Conservation (phyloP, 2,888 invertebrate species). For the Ormia ochracea region DNA sequence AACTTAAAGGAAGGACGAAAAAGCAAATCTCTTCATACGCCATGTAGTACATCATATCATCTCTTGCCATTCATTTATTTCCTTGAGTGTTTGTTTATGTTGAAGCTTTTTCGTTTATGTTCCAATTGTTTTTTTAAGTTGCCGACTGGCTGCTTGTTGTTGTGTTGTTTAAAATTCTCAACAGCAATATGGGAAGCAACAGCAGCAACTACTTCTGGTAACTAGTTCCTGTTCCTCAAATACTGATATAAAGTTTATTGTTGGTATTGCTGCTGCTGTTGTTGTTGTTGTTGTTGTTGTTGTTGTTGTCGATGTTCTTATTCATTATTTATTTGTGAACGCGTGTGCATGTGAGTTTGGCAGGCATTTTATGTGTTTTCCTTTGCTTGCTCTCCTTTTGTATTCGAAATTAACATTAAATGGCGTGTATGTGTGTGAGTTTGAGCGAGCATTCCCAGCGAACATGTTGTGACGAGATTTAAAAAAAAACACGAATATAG, state of each 20-base stretch:
- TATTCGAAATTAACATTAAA: constrained; percentile 32
- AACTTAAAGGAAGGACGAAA: neutral
- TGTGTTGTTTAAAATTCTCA: constrained; percentile 39
- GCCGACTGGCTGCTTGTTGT: neutral
- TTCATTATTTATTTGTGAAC: neutral
- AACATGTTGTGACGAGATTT: no score
- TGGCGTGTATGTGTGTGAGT: neutral
- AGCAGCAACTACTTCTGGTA: constrained; percentile 17
- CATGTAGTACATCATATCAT: constrained; percentile 21
- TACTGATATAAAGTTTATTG: constrained; percentile 30
- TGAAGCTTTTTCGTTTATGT: constrained; percentile 34
- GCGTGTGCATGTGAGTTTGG: neutral
- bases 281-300: neutral
- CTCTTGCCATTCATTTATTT: neutral
- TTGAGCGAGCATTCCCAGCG: no score
- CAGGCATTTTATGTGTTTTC: constrained; percentile 4
- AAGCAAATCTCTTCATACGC: constrained; percentile 9
- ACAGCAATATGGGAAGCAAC: constrained; percentile 31
- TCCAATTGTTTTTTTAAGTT: constrained; percentile 26
- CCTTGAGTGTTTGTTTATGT: constrained; percentile 1
- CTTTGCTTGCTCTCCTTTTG: constrained; percentile 14
- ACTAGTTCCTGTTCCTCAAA: constrained; percentile 41
- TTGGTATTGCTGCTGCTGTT: neutral
- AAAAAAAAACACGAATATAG: no score
- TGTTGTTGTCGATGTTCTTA: neutral